A percentile compares a stretch with the other conserved stretches of the same genome.
These are phyloP conservation scores for Oryctolagus cuniculus DNA, from an alignment of 2,113 vertebrate genomes.

Conservation along the genomic window mOryCun1.1 NC_091445.1:39951501-39952000, in stretches of 20 bases:
- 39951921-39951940: fast-evolving
- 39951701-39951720: not conserved
- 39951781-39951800: not conserved
- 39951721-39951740: not conserved
- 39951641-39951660: not conserved
- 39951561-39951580: not conserved
- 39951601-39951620: not conserved
- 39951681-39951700: not conserved
- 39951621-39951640: constrained; percentile 39
- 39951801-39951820: fast-evolving
- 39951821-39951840: fast-evolving
- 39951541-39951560: not conserved
- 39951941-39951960: not conserved
- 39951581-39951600: not conserved
- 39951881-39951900: fast-evolving
- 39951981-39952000: not conserved
- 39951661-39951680: not conserved
- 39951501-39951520: not conserved
- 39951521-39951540: not conserved
- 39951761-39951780: not conserved
- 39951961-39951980: not conserved
- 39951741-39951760: not conserved
- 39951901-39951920: not conserved
- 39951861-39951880: not conserved
- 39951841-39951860: too few species aligned